Evolutionary conservation across 1,140 invertebrate genomes (phyloP), one percentile per base, ranked within the genome.

Genomic region (Orchestia grillus): DNA sequence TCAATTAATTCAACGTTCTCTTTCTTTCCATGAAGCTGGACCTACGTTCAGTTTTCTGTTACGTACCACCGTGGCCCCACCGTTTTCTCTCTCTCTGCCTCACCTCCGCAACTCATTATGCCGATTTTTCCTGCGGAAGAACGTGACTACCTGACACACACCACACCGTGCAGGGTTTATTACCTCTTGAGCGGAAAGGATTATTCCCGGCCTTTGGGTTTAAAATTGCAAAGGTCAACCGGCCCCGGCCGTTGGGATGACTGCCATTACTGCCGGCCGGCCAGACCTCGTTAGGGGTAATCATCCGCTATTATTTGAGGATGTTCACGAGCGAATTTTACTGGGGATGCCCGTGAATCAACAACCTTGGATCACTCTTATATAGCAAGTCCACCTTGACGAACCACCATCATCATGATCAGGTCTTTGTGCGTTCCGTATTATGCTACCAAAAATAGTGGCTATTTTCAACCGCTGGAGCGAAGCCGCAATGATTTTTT

Each of bases 211-310:
- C 92, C 92, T 94, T 94, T 45, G 92, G 92, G 92, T 94, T 94
- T 94, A 45, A 94, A 94, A 94, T 94, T 94, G 92, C 92, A 94
- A 94, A 94, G 92, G 92, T 94, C 92, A 94, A 94, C 92, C 44
- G 6, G 92, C 43, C 92, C 44, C 0, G 92, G 92, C 40, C 92
- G 92, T 44, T 94, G 44, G 43, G 92, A 94, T 94, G 92, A 94
- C 92, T 94, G 92, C 92, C 92, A 94, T 94, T 94, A 94, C 92
- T 44, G 92, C 8, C 44, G 92, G 43, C 44, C 44, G 44, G 92
- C 36, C 92, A 94, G 92, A 36, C 92, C 92, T 94, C 92, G 92
- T 94, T 94, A 94, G 92, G 44, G 92, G 92, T 94, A 94, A 94
- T 94, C 92, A 94, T 94, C 92, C 47, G 92, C 92, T 44, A 94